Base-by-base conservation (phyloP, 2,113 vertebrate species). In the Excalfactoria chinensis region DNA sequence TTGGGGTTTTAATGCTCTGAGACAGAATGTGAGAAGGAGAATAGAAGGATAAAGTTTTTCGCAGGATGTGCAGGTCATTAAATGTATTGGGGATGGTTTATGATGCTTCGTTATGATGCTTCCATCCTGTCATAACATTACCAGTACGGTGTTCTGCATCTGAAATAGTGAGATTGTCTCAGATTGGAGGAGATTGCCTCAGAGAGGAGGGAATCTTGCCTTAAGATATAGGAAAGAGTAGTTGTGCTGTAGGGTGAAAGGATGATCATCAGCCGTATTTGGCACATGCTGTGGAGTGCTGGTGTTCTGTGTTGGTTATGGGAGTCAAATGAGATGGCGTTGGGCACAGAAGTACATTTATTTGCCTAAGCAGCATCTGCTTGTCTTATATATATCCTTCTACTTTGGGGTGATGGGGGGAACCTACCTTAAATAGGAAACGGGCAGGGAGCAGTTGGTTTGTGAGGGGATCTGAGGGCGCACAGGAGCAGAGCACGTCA, bases 261-360 rank as follows among this genome's bases (percentile, higher is more conserved):
- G 63, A 8, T 49, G 43, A 35, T 40, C 30, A 15, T 44, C 0
- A 0, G 51, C 46, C 0, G 1, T n/a, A 6, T 7, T 22, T 25
- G 63, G 56, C 35, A 28, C 4, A 12, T 23, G 41, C 37, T 13
- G 46, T 7, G 37, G 34, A 28, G 69, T 62, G 35, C 69, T 56
- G 79, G 3, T 68, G 55, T 28, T 63, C 23, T 60, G 44, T 55
- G 58, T 66, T 73, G 66, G 55, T 64, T 73, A 59, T 40, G 6
- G 22, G 19, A 44, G 55, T 70, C 46, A 43, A 43, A 59, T 7
- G 59, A 79, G 76, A 76, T 2, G 1, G 14, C n/a, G 17, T 64
- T 89, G 40, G 35, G 32, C 58, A 7, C 46, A 56, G 71, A 58
- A 85, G 77, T 51, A 58, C 4, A 7, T 84, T 75, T 56, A 41